phyloP scores from a whole-genome alignment of 2,888 invertebrate genomes.

The Drosophila diplacantha region DNA sequence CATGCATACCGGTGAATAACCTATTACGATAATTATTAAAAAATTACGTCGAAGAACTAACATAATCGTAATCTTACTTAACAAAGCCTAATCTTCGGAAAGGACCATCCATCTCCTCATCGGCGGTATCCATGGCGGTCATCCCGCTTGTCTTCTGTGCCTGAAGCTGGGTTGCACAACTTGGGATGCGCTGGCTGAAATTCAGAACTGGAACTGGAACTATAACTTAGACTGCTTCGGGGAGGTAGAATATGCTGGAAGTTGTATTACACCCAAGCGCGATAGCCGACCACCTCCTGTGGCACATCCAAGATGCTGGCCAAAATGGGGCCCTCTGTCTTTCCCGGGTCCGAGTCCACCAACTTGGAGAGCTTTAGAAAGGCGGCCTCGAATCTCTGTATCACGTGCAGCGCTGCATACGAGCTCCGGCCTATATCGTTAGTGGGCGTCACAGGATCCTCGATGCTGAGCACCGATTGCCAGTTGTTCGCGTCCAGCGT shows the following conservation, averaged over 20 bases:
- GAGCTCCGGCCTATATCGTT: conserved; percentile 65
- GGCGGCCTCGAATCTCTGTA: conserved; percentile 45
- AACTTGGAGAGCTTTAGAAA: conserved; percentile 53
- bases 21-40: not conserved
- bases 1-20: conserved; percentile 15
- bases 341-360: conserved; percentile 49
- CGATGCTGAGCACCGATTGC: conserved; percentile 57
- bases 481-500: conserved; percentile 34
- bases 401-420: conserved; percentile 46
- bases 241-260: conserved; percentile 41
- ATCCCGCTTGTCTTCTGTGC: conserved; percentile 14
- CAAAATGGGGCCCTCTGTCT: conserved; percentile 47
- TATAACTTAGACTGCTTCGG: not conserved
- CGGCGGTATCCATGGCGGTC: conserved; percentile 6
- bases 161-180: conserved; percentile 1
- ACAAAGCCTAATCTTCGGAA: conserved; percentile 7
- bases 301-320: conserved; percentile 48
- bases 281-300: conserved; percentile 42
- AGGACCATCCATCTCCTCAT: not conserved
- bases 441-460: conserved; percentile 60
- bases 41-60: conserved; percentile 9
- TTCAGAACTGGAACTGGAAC: not conserved
- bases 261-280: conserved; percentile 51
- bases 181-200: not conserved
- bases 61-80: conserved; percentile 5